phyloP scores from a whole-genome alignment of 2,888 invertebrate genomes.

The Tridacna gigas region DNA sequence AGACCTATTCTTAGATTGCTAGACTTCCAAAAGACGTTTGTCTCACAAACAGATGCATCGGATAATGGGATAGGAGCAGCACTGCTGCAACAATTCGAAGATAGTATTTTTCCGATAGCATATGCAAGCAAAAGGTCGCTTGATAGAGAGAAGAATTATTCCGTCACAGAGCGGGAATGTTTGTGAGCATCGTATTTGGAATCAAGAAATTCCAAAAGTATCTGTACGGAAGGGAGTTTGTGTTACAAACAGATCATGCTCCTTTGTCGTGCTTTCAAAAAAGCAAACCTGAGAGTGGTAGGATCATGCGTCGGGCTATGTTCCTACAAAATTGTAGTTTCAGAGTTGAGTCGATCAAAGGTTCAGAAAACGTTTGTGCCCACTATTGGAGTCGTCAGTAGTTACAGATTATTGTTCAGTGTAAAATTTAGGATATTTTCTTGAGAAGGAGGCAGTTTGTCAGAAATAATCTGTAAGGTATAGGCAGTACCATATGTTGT shows the following conservation, averaged over 20 bases:
- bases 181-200: slow-evolving; percentile 66
- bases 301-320: neutral
- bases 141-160: slow-evolving; percentile 62
- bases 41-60: slow-evolving; percentile 60
- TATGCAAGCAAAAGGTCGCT: slow-evolving; percentile 68
- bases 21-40: neutral
- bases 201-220: slow-evolving; percentile 41
- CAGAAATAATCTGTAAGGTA: too few relatives aligned
- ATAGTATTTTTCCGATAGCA: slow-evolving; percentile 68
- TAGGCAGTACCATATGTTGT: too few relatives aligned
- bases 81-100: too few relatives aligned
- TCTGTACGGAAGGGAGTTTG: slow-evolving; percentile 41
- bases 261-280: too few relatives aligned
- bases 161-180: too few relatives aligned
- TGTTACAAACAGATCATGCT: too few relatives aligned
- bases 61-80: slow-evolving; percentile 71
- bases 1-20: neutral
- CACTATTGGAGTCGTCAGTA: neutral
- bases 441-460: too few relatives aligned
- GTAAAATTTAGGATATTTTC: too few relatives aligned
- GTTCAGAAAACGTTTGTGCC: neutral
- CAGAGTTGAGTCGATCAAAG: neutral
- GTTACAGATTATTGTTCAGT: too few relatives aligned
- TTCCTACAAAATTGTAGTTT: neutral
- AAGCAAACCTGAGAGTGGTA: neutral